Conservation (phyloP, 1,140 invertebrate species). For the Daktulosphaira vitifoliae region DNA sequence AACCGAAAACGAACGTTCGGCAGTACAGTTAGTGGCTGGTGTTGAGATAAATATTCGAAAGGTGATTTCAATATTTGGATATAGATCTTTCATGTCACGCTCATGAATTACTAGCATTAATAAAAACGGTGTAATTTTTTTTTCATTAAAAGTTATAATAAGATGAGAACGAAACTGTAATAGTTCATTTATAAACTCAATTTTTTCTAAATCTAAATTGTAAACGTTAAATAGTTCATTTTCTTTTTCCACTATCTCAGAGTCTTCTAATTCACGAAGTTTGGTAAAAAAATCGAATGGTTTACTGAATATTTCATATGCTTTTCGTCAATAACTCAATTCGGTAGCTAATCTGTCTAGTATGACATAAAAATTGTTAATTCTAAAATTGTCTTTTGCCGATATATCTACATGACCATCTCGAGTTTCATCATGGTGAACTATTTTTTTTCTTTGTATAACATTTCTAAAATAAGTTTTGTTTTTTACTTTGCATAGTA, state of each 20-base stretch:
- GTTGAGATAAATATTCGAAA: not conserved
- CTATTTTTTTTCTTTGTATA: too few species aligned
- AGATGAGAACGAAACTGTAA: too few species aligned
- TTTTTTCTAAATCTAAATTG: not conserved
- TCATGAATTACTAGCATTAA: too few species aligned
- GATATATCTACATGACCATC: not conserved
- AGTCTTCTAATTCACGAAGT: too few species aligned
- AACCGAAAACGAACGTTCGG: slow-evolving; percentile 30
- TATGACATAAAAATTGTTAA: slow-evolving; percentile 3
- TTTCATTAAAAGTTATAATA: too few species aligned
- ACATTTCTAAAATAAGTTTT: too few species aligned
- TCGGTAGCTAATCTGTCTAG: not conserved
- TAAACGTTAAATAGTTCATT: not conserved
- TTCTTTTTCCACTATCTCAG: too few species aligned
- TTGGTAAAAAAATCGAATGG: too few species aligned
- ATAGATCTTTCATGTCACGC: not conserved
- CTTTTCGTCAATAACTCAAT: slow-evolving; percentile 2
- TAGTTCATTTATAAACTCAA: too few species aligned
- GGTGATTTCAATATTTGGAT: not conserved
- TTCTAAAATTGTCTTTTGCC: slow-evolving; percentile 6
- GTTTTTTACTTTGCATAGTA: not conserved
- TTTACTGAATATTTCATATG: slow-evolving; percentile 38
- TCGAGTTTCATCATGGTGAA: too few species aligned
- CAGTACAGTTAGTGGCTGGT: slow-evolving; percentile 26
- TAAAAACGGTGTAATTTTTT: too few species aligned